Base-by-base conservation (phyloP, 2,113 vertebrate genomes). In the Perccottus glenii region DNA sequence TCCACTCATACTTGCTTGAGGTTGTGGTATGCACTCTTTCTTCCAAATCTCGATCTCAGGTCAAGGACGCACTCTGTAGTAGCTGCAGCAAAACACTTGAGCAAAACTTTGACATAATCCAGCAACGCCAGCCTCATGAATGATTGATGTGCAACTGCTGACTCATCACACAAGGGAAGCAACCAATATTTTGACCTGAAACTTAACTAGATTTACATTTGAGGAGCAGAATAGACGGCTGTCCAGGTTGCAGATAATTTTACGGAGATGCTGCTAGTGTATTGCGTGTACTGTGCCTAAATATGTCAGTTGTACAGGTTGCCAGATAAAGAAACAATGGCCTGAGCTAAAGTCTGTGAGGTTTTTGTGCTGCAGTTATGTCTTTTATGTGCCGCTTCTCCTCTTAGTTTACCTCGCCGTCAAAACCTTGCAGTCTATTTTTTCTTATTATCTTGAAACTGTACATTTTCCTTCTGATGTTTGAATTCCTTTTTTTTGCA, bases 121-220 rank as follows among this genome's bases (percentile, higher is more conserved):
- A 70, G 56, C 48, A 74, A 81, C 75, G 48, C 65, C 69, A 70
- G 75, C 72, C 84, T 90, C 89, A 88, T 91, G 80, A 92, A 88
- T 91, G 90, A 93, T 89, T 91, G 87, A 92, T 90, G 82, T 38
- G 12, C 5, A 7, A 67, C 59, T 82, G 89, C 89, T 92, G 89
- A 92, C 75, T 92, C 89, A 91, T 84, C 81, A 77, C 82, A 78
- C 74, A 48, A 32, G 80, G 85, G 88, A 66, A 79, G 67, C 62
- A 78, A 78, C 64, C 75, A 73, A 85, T 89, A 85, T 87, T 82
- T 88, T 88, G 79, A 90, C 83, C 76, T 76, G 61, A 85, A 87
- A 80, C 68, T 57, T 83, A 78, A 87, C 74, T 60, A 76, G 75
- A 81, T 86, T 83, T 81, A 58, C 40, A 56, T 69, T 74, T 59